Evolutionary conservation across 2,113 vertebrate genomes (phyloP).

Genomic region (Paedocypris sp.): DNA sequence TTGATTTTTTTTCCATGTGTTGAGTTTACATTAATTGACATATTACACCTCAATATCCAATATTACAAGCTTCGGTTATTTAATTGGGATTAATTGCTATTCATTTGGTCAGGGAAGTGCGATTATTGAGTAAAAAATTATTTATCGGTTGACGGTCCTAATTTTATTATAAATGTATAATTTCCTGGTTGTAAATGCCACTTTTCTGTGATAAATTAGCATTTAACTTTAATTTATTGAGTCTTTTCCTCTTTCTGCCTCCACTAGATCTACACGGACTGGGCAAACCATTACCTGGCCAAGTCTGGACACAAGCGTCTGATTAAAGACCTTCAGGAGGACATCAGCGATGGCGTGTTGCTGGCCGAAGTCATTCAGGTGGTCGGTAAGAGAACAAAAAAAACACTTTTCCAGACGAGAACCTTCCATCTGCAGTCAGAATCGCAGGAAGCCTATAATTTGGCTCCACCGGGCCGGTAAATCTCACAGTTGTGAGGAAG

Average conservation of each 20-base stretch:
- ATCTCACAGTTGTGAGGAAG: conserved; percentile 1
- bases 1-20: no score
- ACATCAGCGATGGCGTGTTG: conserved; percentile 75
- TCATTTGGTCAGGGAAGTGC: no score
- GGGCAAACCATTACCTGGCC: conserved; percentile 80
- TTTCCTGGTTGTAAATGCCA: no score
- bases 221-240: not conserved
- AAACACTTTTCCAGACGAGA: not conserved
- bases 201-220: no score
- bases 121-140: no score
- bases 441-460: not conserved
- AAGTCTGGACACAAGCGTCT: conserved; percentile 78
- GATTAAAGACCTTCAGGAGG: conserved; percentile 81
- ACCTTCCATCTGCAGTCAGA: not conserved
- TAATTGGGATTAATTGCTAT: no score
- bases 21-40: no score
- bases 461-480: not conserved
- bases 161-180: no score
- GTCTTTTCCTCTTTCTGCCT: not conserved
- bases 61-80: no score
- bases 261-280: conserved; percentile 77
- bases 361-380: conserved; percentile 82
- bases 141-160: no score
- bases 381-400: conserved; percentile 65
- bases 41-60: no score